Conservation (phyloP, 2,888 invertebrate species). For the Tenthredo scrophulariae region DNA sequence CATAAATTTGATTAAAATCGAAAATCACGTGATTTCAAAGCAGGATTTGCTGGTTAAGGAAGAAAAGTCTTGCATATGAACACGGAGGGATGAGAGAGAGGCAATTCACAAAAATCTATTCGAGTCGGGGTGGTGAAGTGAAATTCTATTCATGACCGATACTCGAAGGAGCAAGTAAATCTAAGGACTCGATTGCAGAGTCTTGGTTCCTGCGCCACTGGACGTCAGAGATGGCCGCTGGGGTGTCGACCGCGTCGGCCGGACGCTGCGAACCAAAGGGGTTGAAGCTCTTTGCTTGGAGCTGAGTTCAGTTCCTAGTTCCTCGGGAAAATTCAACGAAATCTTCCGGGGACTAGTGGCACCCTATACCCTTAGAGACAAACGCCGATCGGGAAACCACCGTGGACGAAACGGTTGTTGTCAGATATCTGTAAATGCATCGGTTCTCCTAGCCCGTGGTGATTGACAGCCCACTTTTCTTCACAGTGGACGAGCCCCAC, state of each 20-base stretch:
- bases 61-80: background rate
- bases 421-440: constrained; percentile 40
- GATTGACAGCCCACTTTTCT: constrained; percentile 26
- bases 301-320: constrained; percentile 56
- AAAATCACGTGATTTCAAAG: background rate
- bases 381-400: background rate
- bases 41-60: background rate
- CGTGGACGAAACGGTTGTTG: background rate
- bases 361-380: constrained; percentile 11
- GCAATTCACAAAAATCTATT: background rate
- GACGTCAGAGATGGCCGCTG: constrained; percentile 66
- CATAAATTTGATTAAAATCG: background rate
- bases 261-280: constrained; percentile 69
- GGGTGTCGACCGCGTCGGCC: constrained; percentile 67
- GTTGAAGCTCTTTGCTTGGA: constrained; percentile 62
- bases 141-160: background rate
- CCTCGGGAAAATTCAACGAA: constrained; percentile 64
- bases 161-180: background rate
- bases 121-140: background rate
- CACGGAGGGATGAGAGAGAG: background rate
- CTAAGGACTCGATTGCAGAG: constrained; percentile 1
- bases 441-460: background rate
- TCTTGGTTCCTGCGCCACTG: constrained; percentile 64
- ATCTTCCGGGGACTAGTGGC: constrained; percentile 32
- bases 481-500: background rate